Percentiles rank a stretch among this genome's conserved stretches.
These are phyloP conservation scores for Drosophila tripunctata DNA, from an alignment of 2,888 invertebrate species.

Conservation along the genomic window DNA sequence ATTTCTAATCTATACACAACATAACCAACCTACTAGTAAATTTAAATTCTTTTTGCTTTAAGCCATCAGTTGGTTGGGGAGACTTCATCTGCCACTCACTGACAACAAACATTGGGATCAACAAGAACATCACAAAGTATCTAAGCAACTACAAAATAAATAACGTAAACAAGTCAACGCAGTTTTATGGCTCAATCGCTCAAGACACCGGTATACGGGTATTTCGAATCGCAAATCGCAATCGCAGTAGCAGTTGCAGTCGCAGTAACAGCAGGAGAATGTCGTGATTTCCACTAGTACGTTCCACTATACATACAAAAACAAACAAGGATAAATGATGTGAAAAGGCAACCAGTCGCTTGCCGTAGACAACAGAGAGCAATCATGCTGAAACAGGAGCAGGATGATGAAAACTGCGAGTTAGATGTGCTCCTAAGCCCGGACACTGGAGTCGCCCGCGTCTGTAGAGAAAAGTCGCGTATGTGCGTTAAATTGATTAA, in stretches of 20 bases:
- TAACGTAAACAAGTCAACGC: slow-evolving; percentile 72
- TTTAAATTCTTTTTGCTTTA: background rate
- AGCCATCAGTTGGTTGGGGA: slow-evolving; percentile 9
- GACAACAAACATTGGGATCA: slow-evolving; percentile 27
- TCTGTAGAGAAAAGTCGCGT: slow-evolving; percentile 9
- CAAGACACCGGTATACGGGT: slow-evolving; percentile 39
- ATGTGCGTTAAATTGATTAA: slow-evolving; percentile 69
- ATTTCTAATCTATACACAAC: no score
- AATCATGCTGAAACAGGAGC: slow-evolving; percentile 27
- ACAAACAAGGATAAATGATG: slow-evolving; percentile 82
- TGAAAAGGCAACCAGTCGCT: slow-evolving; percentile 58
- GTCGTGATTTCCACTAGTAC: slow-evolving; percentile 51
- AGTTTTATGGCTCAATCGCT: slow-evolving; percentile 71
- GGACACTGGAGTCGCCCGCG: slow-evolving; percentile 6
- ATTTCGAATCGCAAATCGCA: no score
- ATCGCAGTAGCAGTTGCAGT: slow-evolving; percentile 13
- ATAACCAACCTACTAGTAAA: no score
- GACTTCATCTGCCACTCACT: slow-evolving; percentile 44
- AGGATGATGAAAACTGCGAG: background rate
- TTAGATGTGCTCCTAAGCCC: slow-evolving; percentile 1
- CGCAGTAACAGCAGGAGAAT: slow-evolving; percentile 27
- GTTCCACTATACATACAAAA: slow-evolving; percentile 72
- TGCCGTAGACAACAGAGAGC: slow-evolving; percentile 29
- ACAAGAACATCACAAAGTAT: slow-evolving; percentile 40
- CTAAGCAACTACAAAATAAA: slow-evolving; percentile 24